Base-by-base conservation (phyloP, 2,888 invertebrate genomes). In the Priocnemis perturbator region DNA sequence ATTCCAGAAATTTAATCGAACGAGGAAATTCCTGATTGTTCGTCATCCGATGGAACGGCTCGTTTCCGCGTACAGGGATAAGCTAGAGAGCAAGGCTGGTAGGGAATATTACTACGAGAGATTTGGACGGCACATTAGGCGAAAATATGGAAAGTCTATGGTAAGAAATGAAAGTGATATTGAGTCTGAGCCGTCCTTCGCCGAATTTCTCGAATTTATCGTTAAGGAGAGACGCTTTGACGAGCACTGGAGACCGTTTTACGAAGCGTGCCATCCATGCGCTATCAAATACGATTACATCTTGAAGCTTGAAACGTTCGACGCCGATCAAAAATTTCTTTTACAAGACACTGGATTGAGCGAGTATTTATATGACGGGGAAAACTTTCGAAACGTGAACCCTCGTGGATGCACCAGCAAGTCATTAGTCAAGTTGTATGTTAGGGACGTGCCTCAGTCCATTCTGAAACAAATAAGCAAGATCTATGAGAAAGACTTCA, bases 41-140 rank as follows among this genome's bases (percentile, higher is more conserved):
- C 83, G 91, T 15, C 90, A 91, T 80, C 91, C 92, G 2, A 89
- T 91, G 62, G 91, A 91, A 77, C 85, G 91, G 52, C 78, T 91
- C 9, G 79, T 92, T 37, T 91, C 91, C 17, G 91, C 91, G 0
- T 92, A 90, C 70, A 85, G 90, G 68, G 91, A 91, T 76, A 91
- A 92, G 83, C 88, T 92, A 69, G 89, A 88, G 60, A 74, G 83
- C 45, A 83, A 83, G 60, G 76, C 81, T 67, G 83, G 82, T 21
- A 80, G 84, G 64, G 83, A 86, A 69, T 89, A 87, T 70, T 89
- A 89, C 67, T 86, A 87, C 60, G 81, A 77, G 73, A 80, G 81
- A 63, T 89, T 83, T 67, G 86, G 88, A 37, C 79, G 84, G 9
- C 84, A 85, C n/a, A 89, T 89, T 60, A 77, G 79, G 7, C 75